Conservation (phyloP, 2,888 invertebrate species). For the Adela reaumurella region DNA sequence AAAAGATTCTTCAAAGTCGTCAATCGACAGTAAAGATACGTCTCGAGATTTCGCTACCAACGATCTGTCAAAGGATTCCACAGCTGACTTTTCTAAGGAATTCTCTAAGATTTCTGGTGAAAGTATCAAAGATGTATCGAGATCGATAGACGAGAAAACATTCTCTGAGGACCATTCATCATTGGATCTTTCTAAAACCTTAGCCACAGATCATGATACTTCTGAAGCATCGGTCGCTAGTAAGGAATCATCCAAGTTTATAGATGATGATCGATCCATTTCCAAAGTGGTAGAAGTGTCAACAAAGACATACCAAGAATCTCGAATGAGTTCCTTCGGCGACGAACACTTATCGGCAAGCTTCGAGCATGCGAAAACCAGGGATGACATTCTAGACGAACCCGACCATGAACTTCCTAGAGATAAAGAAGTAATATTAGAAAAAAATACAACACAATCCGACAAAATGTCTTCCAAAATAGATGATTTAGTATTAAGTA, state of each 20-base stretch:
- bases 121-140: conserved; percentile 44
- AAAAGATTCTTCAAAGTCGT: conserved; percentile 49
- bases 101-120: conserved; percentile 46
- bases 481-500: not conserved
- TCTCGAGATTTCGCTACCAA: conserved; percentile 50
- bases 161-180: conserved; percentile 50
- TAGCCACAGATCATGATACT: conserved; percentile 35
- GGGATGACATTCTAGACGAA: not conserved
- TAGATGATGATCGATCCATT: conserved; percentile 36
- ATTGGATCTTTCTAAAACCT: conserved; percentile 44
- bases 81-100: conserved; percentile 42
- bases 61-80: conserved; percentile 49
- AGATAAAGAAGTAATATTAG: not conserved
- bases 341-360: not conserved
- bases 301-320: conserved; percentile 40
- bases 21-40: conserved; percentile 49
- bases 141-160: conserved; percentile 46
- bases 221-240: conserved; percentile 40
- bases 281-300: conserved; percentile 31
- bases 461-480: not conserved
- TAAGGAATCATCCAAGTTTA: conserved; percentile 24
- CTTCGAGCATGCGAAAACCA: not conserved
- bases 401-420: not conserved
- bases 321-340: conserved; percentile 18
- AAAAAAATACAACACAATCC: not conserved